phyloP scores from a whole-genome alignment of 1,140 invertebrate species.

The Ylistrum balloti region DNA sequence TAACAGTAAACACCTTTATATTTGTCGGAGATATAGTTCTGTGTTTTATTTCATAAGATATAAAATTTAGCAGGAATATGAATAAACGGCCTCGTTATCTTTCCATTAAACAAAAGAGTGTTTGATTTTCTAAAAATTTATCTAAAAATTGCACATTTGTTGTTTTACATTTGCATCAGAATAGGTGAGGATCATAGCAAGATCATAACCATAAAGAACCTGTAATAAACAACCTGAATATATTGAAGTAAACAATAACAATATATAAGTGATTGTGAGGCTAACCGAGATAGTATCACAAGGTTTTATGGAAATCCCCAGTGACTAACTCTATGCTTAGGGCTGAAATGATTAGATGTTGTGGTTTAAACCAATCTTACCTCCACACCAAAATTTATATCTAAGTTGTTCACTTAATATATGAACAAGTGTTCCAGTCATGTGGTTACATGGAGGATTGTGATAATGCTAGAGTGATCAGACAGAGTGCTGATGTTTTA shows the following conservation, averaged over 20 bases:
- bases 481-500: not conserved
- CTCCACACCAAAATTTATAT: not conserved
- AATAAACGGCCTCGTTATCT: not conserved
- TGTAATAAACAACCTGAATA: too few species aligned
- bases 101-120: not conserved
- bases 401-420: not conserved
- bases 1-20: not conserved
- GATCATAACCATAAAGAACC: too few species aligned
- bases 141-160: not conserved
- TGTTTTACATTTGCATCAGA: not conserved
- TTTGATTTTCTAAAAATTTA: slow-evolving; percentile 4
- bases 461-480: not conserved
- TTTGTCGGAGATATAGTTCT: not conserved
- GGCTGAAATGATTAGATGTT: not conserved
- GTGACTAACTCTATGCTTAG: not conserved
- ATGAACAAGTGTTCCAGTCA: not conserved
- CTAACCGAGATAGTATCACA: not conserved
- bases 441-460: not conserved
- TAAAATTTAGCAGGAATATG: not conserved
- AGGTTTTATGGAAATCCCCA: not conserved
- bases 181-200: not conserved
- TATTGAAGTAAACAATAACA: too few species aligned
- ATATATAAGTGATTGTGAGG: not conserved
- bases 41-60: too few species aligned
- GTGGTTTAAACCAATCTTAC: not conserved